Conservation (phyloP, 2,113 vertebrate species). For the Phasianus colchicus region DNA sequence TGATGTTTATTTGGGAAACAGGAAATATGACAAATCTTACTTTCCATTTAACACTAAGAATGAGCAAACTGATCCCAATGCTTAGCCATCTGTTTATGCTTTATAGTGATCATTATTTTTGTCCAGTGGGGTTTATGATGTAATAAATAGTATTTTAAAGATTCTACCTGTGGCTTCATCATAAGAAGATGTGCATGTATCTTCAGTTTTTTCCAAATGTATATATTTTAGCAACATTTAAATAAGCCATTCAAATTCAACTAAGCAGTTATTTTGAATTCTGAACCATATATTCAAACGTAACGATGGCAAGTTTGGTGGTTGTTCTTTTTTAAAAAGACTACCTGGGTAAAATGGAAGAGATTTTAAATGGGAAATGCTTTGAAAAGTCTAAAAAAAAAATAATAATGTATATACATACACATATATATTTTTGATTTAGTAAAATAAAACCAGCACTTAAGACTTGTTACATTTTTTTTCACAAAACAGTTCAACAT, state of each 20-base stretch:
- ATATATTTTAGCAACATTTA: neutral
- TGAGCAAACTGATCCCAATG: neutral
- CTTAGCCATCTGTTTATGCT: neutral
- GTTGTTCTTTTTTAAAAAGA: neutral
- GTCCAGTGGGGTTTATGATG: rapidly evolving
- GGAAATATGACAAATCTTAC: neutral
- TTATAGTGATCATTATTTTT: neutral
- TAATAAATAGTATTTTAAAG: rapidly evolving
- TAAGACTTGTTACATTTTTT: rapidly evolving
- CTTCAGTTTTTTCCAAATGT: neutral
- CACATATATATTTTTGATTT: neutral
- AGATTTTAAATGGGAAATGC: neutral
- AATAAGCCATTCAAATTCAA: neutral
- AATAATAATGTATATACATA: no score
- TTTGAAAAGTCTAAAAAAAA: neutral
- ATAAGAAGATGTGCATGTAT: rapidly evolving
- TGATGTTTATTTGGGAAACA: neutral
- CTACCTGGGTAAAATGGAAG: neutral
- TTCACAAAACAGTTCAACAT: neutral
- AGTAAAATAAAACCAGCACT: neutral
- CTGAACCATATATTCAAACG: neutral
- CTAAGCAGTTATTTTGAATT: neutral
- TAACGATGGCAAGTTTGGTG: neutral
- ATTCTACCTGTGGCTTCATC: neutral
- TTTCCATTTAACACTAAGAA: neutral